phyloP scores from a whole-genome alignment of 1,140 invertebrate genomes.

The Patella vulgata region DNA sequence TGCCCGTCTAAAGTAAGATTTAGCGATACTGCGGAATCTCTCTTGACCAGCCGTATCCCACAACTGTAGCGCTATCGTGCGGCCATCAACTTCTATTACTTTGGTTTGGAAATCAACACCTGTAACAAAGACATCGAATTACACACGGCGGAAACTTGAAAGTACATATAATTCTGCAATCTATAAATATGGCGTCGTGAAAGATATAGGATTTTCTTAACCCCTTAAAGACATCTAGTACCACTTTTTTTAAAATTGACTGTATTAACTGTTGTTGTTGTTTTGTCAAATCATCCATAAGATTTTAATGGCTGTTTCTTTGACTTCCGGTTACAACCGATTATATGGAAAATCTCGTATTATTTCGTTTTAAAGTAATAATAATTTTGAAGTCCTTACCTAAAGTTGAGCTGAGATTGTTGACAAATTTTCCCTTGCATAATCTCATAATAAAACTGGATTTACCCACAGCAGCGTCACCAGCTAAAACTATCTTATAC shows the following conservation, averaged over 20 bases:
- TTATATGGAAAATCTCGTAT: no score
- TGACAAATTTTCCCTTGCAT: slow-evolving; percentile 72
- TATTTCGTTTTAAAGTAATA: no score
- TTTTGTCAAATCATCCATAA: no score
- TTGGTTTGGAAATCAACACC: slow-evolving; percentile 78
- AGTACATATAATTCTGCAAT: no score
- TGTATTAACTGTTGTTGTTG: no score
- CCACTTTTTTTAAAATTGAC: no score
- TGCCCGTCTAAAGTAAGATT: slow-evolving; percentile 64
- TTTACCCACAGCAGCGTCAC: slow-evolving; percentile 77
- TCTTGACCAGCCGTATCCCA: slow-evolving; percentile 75
- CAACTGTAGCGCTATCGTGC: slow-evolving; percentile 73
- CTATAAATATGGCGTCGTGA: no score
- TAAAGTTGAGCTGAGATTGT: slow-evolving; percentile 73
- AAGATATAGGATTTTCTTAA: no score
- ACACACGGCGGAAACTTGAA: no score
- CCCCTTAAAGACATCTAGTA: no score
- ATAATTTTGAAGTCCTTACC: slow-evolving; percentile 65
- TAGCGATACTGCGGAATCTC: slow-evolving; percentile 66
- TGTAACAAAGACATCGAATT: slow-evolving; percentile 41
- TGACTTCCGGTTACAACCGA: no score
- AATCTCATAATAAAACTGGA: slow-evolving; percentile 75
- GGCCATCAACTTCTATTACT: slow-evolving; percentile 72
- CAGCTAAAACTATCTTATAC: slow-evolving; percentile 75
- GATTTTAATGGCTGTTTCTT: no score